A percentile compares a stretch with the other conserved stretches of the same genome.
Evolutionary conservation across 2,797 vertebrate species (phyloP).

Genomic region (Ibycter americanus): DNA sequence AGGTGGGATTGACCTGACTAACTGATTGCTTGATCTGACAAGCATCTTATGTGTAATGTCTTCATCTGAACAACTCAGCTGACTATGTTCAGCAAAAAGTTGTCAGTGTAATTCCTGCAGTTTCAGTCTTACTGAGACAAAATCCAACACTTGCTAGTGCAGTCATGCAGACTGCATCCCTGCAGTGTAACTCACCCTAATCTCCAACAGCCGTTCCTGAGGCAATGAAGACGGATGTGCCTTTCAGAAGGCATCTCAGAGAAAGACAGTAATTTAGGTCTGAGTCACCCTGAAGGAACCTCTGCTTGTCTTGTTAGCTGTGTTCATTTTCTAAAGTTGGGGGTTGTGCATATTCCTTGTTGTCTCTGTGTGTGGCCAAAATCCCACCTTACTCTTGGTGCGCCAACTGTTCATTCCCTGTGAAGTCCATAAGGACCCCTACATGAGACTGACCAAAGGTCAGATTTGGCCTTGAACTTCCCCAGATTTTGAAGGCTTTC

Average conservation of each 20-base stretch:
- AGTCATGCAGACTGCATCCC: background rate
- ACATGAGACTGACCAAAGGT: background rate
- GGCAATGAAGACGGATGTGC: background rate
- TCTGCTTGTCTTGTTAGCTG: background rate
- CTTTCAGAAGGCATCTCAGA: background rate
- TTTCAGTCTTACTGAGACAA: background rate
- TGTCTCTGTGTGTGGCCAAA: background rate
- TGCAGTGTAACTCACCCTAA: background rate
- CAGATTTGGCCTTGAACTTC: background rate
- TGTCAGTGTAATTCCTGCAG: background rate
- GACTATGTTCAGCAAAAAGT: background rate
- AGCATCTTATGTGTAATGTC: background rate
- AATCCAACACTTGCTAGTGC: background rate
- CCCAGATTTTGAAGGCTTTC: background rate
- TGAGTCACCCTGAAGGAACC: background rate
- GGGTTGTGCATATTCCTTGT: background rate
- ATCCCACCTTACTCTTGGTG: background rate
- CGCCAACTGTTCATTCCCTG: background rate
- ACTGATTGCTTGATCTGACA: background rate
- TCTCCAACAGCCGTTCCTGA: background rate
- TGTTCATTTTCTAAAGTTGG: background rate
- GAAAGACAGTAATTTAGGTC: background rate
- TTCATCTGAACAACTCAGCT: background rate
- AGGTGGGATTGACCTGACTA: background rate
- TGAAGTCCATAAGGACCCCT: background rate